Conservation (phyloP, 2,888 invertebrate genomes). For the Cremastinae sp. region DNA sequence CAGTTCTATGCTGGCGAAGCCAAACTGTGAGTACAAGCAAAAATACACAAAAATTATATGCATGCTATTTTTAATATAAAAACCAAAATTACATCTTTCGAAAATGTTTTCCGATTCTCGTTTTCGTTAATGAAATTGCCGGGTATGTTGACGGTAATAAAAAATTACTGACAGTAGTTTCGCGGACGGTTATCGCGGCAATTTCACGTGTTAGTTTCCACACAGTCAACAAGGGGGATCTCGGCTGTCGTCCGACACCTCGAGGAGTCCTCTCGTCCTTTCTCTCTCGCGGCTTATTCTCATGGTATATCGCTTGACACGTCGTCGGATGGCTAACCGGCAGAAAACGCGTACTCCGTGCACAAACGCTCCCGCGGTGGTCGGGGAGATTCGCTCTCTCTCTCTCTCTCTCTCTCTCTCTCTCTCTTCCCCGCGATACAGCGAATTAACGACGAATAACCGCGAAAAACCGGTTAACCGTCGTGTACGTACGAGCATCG, state of each 20-base stretch:
- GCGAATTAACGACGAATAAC: constrained; percentile 77
- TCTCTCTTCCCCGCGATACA: constrained; percentile 53
- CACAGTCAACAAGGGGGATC: neutral
- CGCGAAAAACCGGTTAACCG: constrained; percentile 75
- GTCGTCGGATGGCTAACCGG: constrained; percentile 64
- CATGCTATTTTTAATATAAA: no score
- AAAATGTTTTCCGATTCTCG: neutral
- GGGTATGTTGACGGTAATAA: constrained; percentile 32
- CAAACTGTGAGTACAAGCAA: constrained; percentile 69
- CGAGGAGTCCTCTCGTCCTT: constrained; percentile 31
- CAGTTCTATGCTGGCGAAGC: constrained; percentile 77
- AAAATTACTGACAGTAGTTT: constrained; percentile 27
- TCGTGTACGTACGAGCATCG: constrained; percentile 24
- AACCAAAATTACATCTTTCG: neutral
- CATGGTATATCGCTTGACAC: constrained; percentile 63
- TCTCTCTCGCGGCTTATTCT: no score
- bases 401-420: constrained; percentile 23
- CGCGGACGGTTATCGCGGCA: constrained; percentile 5
- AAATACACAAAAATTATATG: neutral
- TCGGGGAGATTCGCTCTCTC: constrained; percentile 63
- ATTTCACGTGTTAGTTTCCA: constrained; percentile 7
- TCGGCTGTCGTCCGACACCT: constrained; percentile 45
- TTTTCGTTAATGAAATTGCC: constrained; percentile 16
- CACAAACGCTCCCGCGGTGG: constrained; percentile 67
- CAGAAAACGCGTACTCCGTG: constrained; percentile 55